Evolutionary conservation across 2,888 invertebrate genomes (phyloP), one percentile per base, ranked within the genome.

Genomic region (Noctua comes): DNA sequence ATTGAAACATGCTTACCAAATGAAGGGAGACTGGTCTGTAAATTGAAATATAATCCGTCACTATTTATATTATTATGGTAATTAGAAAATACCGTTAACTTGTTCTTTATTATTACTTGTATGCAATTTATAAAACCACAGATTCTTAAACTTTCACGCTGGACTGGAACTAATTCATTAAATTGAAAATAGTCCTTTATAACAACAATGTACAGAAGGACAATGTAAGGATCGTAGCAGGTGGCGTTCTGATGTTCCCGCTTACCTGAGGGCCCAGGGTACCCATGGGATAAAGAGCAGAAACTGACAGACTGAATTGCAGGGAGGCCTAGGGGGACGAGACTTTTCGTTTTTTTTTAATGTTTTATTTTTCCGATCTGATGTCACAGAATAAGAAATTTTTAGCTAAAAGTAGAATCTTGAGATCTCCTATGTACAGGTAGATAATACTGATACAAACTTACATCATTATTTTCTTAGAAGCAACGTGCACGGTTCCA

Each of bases 31-130:
- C 24, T 31, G 27, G 70, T 69, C 10, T 18, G 65, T 78, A 27
- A 77, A 69, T 46, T 85, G 6, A 70, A 77, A 36, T 65, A 51
- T 54, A 77, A 64, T 64, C 69, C 16, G 8, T 66, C 71, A 57
- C 64, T 62, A 72, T 82, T 65, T 84, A 86, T 86, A n/a, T n/a
- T n/a, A n/a, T n/a, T n/a, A 83, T 27, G 18, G 18, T 66, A 48
- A 72, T 69, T 51, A 40, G 16, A 5, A 57, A 68, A 72, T 78
- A 84, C 73, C 64, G 74, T 72, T 72, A 68, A n/a, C 74, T 77
- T 78, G 86, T 86, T 48, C 16, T 62, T 68, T 71, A 4, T 46
- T 64, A 65, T 62, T 74, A 62, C 46, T 65, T 27, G 46, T 68
- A 51, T 64, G 62, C 48, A 27, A 65, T 69, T 65, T 46, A 46